phyloP scores from a whole-genome alignment of 1,140 invertebrate genomes.

The Drosophila jambulina region DNA sequence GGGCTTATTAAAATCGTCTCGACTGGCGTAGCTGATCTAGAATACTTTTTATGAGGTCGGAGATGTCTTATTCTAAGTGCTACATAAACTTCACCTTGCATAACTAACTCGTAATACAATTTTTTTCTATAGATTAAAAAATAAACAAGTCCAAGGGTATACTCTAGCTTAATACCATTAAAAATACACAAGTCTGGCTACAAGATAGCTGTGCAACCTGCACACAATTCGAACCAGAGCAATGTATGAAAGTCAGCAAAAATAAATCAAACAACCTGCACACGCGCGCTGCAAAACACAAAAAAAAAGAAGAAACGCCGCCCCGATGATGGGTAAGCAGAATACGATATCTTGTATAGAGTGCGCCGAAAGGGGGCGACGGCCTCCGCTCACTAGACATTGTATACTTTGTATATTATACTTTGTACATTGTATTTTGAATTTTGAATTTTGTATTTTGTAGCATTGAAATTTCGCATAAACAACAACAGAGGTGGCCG shows the following conservation, averaged over 20 bases:
- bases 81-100: too few relatives aligned
- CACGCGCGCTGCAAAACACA: slow-evolving; percentile 60
- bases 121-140: too few relatives aligned
- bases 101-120: too few relatives aligned
- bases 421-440: background rate
- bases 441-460: slow-evolving; percentile 4
- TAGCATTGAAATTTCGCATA: slow-evolving; percentile 59
- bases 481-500: slow-evolving; percentile 37
- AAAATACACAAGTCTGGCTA: background rate
- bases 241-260: slow-evolving; percentile 60
- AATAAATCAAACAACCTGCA: slow-evolving; percentile 71
- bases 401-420: slow-evolving; percentile 29
- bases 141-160: too few relatives aligned
- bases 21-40: too few relatives aligned
- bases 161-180: too few relatives aligned
- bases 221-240: slow-evolving; percentile 22
- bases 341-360: slow-evolving; percentile 64
- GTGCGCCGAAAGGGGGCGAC: slow-evolving; percentile 54
- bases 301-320: slow-evolving; percentile 7
- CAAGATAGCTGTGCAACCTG: slow-evolving; percentile 8
- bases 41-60: too few relatives aligned
- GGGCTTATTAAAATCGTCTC: too few relatives aligned
- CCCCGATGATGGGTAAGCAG: slow-evolving; percentile 40
- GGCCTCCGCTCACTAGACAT: slow-evolving; percentile 60
- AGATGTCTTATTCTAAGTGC: too few relatives aligned